phyloP scores from a whole-genome alignment of 2,797 vertebrate genomes.

The Alca torda region DNA sequence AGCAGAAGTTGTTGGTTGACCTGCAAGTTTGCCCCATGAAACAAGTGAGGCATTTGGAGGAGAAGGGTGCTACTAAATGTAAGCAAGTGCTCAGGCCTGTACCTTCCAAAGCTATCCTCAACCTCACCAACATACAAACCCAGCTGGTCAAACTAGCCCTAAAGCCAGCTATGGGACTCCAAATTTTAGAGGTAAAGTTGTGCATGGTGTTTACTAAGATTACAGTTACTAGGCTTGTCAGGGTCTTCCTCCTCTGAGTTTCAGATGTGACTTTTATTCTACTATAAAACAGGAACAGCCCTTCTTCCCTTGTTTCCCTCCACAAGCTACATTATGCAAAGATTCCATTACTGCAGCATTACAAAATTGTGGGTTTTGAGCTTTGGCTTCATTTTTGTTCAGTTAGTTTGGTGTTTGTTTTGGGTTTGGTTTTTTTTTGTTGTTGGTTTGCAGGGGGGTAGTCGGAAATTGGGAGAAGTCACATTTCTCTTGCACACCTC shows the following conservation, averaged over 20 bases:
- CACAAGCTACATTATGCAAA: neutral
- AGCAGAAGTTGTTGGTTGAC: neutral
- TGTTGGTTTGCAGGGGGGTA: neutral
- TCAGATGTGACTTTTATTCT: neutral
- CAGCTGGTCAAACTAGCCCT: neutral
- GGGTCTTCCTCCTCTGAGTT: neutral
- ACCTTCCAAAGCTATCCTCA: neutral
- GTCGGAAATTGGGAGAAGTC: neutral
- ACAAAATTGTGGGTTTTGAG: neutral
- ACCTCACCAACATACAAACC: neutral
- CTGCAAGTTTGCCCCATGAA: neutral
- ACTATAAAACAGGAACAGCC: neutral
- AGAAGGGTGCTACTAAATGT: neutral
- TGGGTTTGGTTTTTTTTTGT: too few species aligned
- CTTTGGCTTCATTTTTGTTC: neutral
- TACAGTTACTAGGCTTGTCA: neutral
- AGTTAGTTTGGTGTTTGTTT: neutral
- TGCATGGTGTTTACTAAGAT: neutral
- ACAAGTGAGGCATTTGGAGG: neutral
- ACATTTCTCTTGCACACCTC: neutral
- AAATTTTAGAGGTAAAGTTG: neutral
- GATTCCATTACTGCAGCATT: neutral
- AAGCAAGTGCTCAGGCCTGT: neutral
- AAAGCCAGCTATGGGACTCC: neutral
- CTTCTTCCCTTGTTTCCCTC: neutral